These are phyloP conservation scores for Nothobranchius kuhntae DNA, from an alignment of 2,113 vertebrate species.

Conservation along the genomic window DNA sequence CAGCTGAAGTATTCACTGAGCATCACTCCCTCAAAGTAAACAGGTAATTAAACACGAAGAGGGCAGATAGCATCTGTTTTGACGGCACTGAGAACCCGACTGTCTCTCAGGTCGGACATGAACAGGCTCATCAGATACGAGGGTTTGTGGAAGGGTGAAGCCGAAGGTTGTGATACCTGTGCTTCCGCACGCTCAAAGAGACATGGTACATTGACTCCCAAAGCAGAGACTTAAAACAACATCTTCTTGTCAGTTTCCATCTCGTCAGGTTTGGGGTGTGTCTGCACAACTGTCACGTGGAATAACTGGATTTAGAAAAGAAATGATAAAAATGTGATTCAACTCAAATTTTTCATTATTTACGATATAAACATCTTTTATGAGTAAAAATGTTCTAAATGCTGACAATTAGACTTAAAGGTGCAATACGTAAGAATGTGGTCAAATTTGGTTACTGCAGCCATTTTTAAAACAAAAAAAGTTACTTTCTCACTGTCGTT, in stretches of 20 bases:
- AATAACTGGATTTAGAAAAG: conserved; percentile 58
- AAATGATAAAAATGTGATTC: conserved; percentile 10
- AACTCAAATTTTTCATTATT: too few species aligned
- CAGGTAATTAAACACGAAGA: conserved; percentile 78
- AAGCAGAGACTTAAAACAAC: conserved; percentile 54
- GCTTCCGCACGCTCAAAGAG: conserved; percentile 52
- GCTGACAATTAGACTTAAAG: too few species aligned
- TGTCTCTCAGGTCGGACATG: conserved; percentile 52
- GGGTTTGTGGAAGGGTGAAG: conserved; percentile 50
- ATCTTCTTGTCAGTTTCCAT: conserved; percentile 25
- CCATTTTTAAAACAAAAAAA: too few species aligned
- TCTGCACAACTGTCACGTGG: conserved; percentile 44
- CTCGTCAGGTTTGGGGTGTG: conserved; percentile 32
- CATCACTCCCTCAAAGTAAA: conserved; percentile 67
- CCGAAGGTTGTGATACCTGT: conserved; percentile 70
- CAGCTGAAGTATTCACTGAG: conserved; percentile 19
- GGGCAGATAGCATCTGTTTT: conserved; percentile 78
- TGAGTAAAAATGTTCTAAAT: too few species aligned
- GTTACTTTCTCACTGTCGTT: too few species aligned
- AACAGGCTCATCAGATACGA: conserved; percentile 72
- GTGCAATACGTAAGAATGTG: too few species aligned
- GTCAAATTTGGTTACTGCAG: too few species aligned
- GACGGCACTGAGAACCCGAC: conserved; percentile 71
- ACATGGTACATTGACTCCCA: conserved; percentile 63
- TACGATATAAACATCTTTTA: too few species aligned